A percentile compares a stretch with the other conserved stretches of the same genome.
Conservation (phyloP, 2,797 vertebrate species). For the Aeoliscus strigatus region DNA sequence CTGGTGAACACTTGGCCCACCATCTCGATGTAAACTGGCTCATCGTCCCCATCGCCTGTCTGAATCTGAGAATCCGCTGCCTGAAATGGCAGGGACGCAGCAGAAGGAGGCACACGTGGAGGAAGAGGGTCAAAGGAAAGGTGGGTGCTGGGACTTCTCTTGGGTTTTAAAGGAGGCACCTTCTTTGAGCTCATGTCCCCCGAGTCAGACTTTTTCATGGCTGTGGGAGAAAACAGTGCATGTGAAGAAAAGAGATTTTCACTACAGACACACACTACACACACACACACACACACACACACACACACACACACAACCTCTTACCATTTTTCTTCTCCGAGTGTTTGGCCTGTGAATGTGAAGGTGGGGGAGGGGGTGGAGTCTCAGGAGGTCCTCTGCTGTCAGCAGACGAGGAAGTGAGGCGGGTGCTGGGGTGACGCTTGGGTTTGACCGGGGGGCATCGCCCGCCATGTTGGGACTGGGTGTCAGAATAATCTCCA, state of each 20-base stretch:
- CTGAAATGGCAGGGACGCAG: constrained; percentile 74
- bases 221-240: constrained; percentile 48
- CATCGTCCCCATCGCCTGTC: constrained; percentile 74
- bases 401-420: constrained; percentile 76
- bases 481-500: constrained; percentile 74
- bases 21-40: constrained; percentile 94
- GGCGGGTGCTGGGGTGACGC: constrained; percentile 88
- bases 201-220: constrained; percentile 80
- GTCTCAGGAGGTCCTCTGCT: constrained; percentile 65
- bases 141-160: constrained; percentile 89
- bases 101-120: constrained; percentile 63
- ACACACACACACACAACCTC: constrained; percentile 9
- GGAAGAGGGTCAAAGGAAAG: constrained; percentile 74
- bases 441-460: constrained; percentile 85
- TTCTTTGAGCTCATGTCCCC: constrained; percentile 77
- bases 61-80: constrained; percentile 61
- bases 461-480: constrained; percentile 67
- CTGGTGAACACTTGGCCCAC: constrained; percentile 85
- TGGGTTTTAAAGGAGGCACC: constrained; percentile 86
- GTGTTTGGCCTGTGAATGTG: constrained; percentile 66
- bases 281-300: background rate
- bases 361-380: constrained; percentile 59
- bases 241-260: constrained; percentile 6
- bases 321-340: constrained; percentile 74
- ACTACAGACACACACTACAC: background rate